phyloP scores from a whole-genome alignment of 2,888 invertebrate genomes.

The Tenthredo mesomela region DNA sequence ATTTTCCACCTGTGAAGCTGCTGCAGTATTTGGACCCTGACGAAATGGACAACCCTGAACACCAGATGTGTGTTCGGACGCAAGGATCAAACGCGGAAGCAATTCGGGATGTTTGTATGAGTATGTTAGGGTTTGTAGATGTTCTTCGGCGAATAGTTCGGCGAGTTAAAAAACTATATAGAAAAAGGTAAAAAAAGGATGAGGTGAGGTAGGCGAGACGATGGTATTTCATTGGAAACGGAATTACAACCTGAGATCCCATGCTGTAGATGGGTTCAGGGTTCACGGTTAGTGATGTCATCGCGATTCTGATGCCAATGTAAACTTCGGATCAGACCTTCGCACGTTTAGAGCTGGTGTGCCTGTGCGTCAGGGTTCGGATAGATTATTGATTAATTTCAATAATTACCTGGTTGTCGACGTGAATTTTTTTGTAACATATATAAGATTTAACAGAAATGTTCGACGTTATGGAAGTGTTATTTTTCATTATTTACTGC shows the following conservation, averaged over 20 bases:
- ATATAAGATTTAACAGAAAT: neutral
- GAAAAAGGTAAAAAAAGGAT: neutral
- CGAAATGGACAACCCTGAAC: neutral
- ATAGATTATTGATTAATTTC: conserved; percentile 46
- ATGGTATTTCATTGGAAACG: conserved; percentile 68
- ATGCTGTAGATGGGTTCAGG: conserved; percentile 44
- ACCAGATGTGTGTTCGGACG: neutral
- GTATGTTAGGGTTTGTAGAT: neutral
- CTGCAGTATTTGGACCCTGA: neutral
- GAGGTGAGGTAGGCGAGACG: conserved; percentile 30
- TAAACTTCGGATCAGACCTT: conserved; percentile 49
- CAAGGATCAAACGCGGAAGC: conserved; percentile 26
- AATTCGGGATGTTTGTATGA: neutral
- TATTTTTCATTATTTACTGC: neutral
- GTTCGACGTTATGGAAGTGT: no score
- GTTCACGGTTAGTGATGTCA: conserved; percentile 51
- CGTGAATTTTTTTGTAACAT: neutral
- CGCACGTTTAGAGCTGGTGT: conserved; percentile 40
- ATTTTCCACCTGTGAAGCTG: neutral
- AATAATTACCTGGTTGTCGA: conserved; percentile 35
- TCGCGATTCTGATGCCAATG: conserved; percentile 5
- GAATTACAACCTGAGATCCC: conserved; percentile 63
- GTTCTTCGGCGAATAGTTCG: neutral
- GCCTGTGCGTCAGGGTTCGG: conserved; percentile 24
- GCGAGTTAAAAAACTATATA: neutral